These are phyloP conservation scores for Aurelia aurita complex sp. Pacific DNA, from an alignment of 30 jellyfish, hydroid and myxozoan species.

Conservation along the genomic window DNA sequence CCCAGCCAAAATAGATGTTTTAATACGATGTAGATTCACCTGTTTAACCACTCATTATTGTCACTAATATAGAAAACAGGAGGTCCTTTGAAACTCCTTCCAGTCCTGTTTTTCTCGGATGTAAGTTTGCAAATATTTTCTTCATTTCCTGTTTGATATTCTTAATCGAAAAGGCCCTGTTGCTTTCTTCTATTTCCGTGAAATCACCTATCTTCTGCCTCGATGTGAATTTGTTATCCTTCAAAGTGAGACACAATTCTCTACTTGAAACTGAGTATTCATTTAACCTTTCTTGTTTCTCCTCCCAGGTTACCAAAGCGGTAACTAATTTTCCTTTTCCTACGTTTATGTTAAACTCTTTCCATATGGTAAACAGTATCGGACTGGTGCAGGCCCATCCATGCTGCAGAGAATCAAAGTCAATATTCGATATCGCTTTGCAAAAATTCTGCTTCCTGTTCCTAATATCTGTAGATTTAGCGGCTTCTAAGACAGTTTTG, in stretches of 20 bases:
- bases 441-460: neutral
- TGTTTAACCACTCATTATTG: slow-evolving; percentile 21
- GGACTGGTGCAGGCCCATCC: slow-evolving; percentile 72
- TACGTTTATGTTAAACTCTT: slow-evolving; percentile 26
- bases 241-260: slow-evolving; percentile 32
- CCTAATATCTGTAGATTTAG: neutral
- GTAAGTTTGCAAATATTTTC: slow-evolving; percentile 22
- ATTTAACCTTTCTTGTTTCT: slow-evolving; percentile 37
- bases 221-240: slow-evolving; percentile 15
- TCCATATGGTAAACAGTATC: slow-evolving; percentile 43
- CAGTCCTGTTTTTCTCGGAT: slow-evolving; percentile 44
- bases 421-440: slow-evolving; percentile 26
- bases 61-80: slow-evolving; percentile 29
- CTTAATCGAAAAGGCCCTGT: slow-evolving; percentile 1
- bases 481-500: slow-evolving; percentile 1
- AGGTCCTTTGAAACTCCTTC: slow-evolving; percentile 5
- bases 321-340: slow-evolving; percentile 37
- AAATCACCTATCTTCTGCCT: slow-evolving; percentile 20
- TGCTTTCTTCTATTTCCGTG: neutral
- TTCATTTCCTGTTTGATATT: slow-evolving; percentile 22
- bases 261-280: slow-evolving; percentile 37
- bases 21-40: no score
- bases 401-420: slow-evolving; percentile 26
- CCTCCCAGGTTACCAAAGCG: slow-evolving; percentile 48
- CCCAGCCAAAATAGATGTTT: no score